These are phyloP conservation scores for Papilio helenus DNA, from an alignment of 1,140 invertebrate species.

Conservation along the genomic window DNA sequence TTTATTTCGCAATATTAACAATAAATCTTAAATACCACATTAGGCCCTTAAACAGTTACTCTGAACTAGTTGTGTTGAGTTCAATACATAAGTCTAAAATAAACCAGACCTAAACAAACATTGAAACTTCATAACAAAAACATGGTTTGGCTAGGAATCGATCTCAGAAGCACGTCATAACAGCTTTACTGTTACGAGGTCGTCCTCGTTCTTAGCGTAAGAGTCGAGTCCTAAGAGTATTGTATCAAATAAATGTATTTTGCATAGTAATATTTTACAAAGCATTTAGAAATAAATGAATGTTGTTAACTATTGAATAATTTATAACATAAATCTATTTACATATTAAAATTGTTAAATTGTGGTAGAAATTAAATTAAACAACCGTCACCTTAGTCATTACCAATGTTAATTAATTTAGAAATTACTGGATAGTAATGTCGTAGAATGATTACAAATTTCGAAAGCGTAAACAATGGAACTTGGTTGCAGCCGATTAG, in stretches of 20 bases:
- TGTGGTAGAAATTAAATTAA: background rate
- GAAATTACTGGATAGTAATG: slow-evolving; percentile 35
- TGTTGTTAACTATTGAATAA: background rate
- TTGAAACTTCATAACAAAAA: background rate
- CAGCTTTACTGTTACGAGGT: slow-evolving; percentile 8
- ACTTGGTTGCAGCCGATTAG: slow-evolving; percentile 47
- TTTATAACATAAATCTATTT: background rate
- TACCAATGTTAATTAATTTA: slow-evolving; percentile 32
- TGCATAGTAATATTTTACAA: background rate
- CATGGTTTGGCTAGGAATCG: background rate
- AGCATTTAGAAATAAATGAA: background rate
- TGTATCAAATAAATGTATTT: background rate
- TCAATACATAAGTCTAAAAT: background rate
- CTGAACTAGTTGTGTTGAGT: background rate
- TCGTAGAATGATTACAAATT: slow-evolving; percentile 42
- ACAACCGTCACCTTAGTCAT: background rate
- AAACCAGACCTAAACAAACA: background rate
- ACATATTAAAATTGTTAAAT: background rate
- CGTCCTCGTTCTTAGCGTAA: background rate
- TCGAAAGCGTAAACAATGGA: slow-evolving; percentile 58
- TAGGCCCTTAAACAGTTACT: background rate
- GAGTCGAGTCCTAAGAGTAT: background rate
- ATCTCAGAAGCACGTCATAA: background rate
- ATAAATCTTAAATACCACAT: background rate
- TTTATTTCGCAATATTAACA: too few relatives aligned